These are phyloP conservation scores for Brenthis daphne DNA, from an alignment of 2,888 invertebrate species.

Conservation along the genomic window DNA sequence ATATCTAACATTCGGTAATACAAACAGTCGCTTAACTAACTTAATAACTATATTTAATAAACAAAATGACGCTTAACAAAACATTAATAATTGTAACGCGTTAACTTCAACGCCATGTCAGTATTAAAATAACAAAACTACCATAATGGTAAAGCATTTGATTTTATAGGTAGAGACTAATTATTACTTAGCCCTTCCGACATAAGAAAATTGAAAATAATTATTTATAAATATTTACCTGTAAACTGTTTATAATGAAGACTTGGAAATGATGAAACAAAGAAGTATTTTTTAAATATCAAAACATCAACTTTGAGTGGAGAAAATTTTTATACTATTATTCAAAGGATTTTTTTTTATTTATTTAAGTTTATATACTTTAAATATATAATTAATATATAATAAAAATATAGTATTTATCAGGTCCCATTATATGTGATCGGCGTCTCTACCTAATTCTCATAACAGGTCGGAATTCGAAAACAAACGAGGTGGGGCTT, in stretches of 20 bases:
- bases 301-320: too few relatives aligned
- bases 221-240: too few relatives aligned
- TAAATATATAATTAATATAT: conserved; percentile 1
- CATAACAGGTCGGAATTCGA: conserved; percentile 42
- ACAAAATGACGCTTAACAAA: conserved; percentile 38
- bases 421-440: conserved; percentile 16
- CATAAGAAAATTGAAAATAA: too few relatives aligned
- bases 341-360: not conserved
- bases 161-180: conserved; percentile 4
- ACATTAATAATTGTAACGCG: conserved; percentile 15
- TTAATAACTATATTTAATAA: conserved; percentile 54
- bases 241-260: too few relatives aligned
- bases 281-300: too few relatives aligned
- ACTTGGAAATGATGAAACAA: too few relatives aligned
- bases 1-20: conserved; percentile 43
- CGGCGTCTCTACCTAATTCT: conserved; percentile 20
- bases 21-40: conserved; percentile 70
- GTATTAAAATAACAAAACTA: conserved; percentile 18
- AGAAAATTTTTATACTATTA: not conserved
- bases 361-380: not conserved
- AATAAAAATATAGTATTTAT: conserved; percentile 10
- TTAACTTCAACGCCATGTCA: conserved; percentile 22
- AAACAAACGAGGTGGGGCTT: conserved; percentile 57
- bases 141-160: conserved; percentile 12
- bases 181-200: too few relatives aligned